A percentile compares a stretch with the other conserved stretches of the same genome.
These are phyloP conservation scores for Tipula vernalis DNA, from an alignment of 2,888 invertebrate species.

Conservation along the genomic window DNA sequence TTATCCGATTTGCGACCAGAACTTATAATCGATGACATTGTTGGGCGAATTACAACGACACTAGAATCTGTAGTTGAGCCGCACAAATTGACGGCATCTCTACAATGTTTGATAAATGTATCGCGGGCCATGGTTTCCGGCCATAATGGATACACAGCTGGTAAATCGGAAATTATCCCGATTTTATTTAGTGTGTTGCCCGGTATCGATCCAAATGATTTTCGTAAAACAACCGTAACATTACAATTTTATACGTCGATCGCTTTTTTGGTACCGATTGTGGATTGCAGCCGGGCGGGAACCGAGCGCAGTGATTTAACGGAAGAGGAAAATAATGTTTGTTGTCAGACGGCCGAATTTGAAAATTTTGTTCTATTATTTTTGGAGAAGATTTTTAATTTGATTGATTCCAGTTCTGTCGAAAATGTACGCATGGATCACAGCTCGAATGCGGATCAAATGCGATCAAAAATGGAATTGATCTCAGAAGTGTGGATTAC, in stretches of 20 bases:
- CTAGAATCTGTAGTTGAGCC: constrained; percentile 82
- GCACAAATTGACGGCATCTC: constrained; percentile 61
- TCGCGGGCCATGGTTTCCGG: constrained; percentile 47
- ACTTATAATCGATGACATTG: constrained; percentile 65
- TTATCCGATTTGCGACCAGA: constrained; percentile 70
- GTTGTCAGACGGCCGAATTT: constrained; percentile 71
- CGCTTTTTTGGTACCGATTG: constrained; percentile 64
- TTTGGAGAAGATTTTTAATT: constrained; percentile 59
- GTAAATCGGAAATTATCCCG: constrained; percentile 68
- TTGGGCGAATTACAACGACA: constrained; percentile 68
- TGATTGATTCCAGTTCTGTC: constrained; percentile 57
- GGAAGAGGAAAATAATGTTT: constrained; percentile 61
- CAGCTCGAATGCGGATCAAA: constrained; percentile 39
- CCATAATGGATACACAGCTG: constrained; percentile 50
- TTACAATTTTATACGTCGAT: constrained; percentile 68
- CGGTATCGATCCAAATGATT: constrained; percentile 83
- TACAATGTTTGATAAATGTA: constrained; percentile 57
- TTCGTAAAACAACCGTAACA: constrained; percentile 59
- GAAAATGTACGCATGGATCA: constrained; percentile 56
- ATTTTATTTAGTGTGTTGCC: constrained; percentile 69
- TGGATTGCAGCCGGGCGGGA: constrained; percentile 71
- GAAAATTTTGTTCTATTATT: constrained; percentile 83
- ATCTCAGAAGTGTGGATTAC: constrained; percentile 58
- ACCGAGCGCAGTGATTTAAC: constrained; percentile 54
- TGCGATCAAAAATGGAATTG: constrained; percentile 55